These are phyloP conservation scores for Microplitis mediator DNA, from an alignment of 1,140 invertebrate species.

Conservation along the genomic window DNA sequence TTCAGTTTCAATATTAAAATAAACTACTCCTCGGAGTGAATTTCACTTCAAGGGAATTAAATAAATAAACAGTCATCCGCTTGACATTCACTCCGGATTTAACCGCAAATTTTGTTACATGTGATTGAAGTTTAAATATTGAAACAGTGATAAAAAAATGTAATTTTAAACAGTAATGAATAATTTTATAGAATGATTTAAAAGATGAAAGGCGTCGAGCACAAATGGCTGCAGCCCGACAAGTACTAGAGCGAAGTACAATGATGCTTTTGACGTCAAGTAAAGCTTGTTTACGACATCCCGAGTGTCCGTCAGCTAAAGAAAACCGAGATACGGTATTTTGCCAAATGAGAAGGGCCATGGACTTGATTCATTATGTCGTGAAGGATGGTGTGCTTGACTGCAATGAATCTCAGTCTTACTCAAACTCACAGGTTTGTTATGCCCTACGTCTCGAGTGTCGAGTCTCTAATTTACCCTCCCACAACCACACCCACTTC, in stretches of 20 bases:
- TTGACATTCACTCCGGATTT: too few species aligned
- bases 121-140: neutral
- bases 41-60: too few species aligned
- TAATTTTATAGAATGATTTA: slow-evolving; percentile 74
- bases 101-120: too few species aligned
- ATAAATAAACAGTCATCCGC: too few species aligned
- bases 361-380: slow-evolving; percentile 97
- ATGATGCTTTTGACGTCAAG: slow-evolving; percentile 97
- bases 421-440: slow-evolving; percentile 58
- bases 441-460: neutral
- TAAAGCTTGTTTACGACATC: slow-evolving; percentile 93
- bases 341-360: slow-evolving; percentile 94
- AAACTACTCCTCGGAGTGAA: too few species aligned
- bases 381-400: slow-evolving; percentile 90
- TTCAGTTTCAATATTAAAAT: too few species aligned
- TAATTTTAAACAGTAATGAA: slow-evolving; percentile 5
- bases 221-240: slow-evolving; percentile 93
- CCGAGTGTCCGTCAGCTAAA: slow-evolving; percentile 88
- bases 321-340: slow-evolving; percentile 97
- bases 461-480: neutral
- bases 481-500: neutral
- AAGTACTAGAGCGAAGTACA: slow-evolving; percentile 95
- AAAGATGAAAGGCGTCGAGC: slow-evolving; percentile 94
- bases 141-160: neutral
- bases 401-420: slow-evolving; percentile 61